Conservation (phyloP, 2,888 invertebrate species). For the Gisinianus flammeolus region DNA sequence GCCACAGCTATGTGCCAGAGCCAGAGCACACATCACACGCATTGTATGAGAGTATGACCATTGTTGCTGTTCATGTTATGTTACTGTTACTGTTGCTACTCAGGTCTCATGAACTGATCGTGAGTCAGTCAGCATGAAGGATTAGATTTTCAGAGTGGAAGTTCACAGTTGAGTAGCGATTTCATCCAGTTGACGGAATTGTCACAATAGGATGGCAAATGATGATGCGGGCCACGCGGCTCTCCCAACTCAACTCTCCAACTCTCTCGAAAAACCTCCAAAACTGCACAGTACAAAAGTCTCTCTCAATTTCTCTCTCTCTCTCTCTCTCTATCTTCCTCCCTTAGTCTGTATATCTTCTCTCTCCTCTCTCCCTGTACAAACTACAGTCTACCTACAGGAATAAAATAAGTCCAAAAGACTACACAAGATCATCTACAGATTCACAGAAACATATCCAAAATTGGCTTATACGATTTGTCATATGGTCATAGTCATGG, state of each 20-base stretch:
- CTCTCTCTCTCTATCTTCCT: no score
- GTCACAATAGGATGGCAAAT: slow-evolving; percentile 57
- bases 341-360: no score
- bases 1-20: background rate
- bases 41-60: background rate
- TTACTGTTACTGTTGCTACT: background rate
- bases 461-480: no score
- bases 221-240: slow-evolving; percentile 59
- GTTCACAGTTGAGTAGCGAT: slow-evolving; percentile 44
- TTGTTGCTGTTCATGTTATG: no score
- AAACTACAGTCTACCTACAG: background rate
- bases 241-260: background rate
- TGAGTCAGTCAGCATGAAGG: slow-evolving; percentile 30
- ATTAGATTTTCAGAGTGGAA: slow-evolving; percentile 27
- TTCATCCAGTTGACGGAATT: slow-evolving; percentile 53
- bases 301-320: no score
- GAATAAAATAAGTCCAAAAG: no score
- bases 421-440: no score
- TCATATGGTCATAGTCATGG: no score
- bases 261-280: no score
- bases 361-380: background rate
- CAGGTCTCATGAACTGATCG: background rate
- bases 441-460: no score
- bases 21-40: background rate
- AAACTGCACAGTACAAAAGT: no score